A percentile compares a stretch with the other conserved stretches of the same genome.
phyloP scores from a whole-genome alignment of 2,888 invertebrate species.

The Pedicia rivosa region DNA sequence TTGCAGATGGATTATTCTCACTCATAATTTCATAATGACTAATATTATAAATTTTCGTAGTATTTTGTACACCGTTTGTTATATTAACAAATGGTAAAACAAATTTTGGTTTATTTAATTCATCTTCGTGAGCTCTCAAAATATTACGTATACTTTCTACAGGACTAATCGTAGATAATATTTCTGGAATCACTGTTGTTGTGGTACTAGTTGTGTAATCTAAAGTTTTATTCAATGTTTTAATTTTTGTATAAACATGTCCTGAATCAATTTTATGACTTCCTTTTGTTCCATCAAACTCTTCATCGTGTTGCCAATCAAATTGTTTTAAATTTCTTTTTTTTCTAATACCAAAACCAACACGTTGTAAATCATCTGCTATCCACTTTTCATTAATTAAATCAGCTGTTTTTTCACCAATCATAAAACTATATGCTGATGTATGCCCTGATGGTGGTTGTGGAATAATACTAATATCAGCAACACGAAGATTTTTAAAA shows the following conservation, averaged over 20 bases:
- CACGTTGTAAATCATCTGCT: no score
- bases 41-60: background rate
- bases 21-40: background rate
- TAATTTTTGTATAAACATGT: background rate
- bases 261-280: background rate
- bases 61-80: no score
- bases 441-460: constrained; percentile 30
- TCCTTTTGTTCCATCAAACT: background rate
- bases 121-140: no score
- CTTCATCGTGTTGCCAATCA: constrained; percentile 9
- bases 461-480: constrained; percentile 32
- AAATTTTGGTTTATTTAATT: no score
- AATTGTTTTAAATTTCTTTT: no score
- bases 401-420: constrained; percentile 33
- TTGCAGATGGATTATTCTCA: constrained; percentile 4
- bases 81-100: no score
- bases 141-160: no score
- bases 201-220: background rate
- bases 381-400: constrained; percentile 23
- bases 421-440: constrained; percentile 32
- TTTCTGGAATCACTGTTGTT: background rate
- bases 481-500: constrained; percentile 25
- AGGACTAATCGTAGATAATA: no score
- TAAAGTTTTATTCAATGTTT: background rate
- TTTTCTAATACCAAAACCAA: no score